A percentile compares a stretch with the other conserved stretches of the same genome.
Conservation (phyloP, 2,888 invertebrate genomes). For the Eilema depressum region DNA sequence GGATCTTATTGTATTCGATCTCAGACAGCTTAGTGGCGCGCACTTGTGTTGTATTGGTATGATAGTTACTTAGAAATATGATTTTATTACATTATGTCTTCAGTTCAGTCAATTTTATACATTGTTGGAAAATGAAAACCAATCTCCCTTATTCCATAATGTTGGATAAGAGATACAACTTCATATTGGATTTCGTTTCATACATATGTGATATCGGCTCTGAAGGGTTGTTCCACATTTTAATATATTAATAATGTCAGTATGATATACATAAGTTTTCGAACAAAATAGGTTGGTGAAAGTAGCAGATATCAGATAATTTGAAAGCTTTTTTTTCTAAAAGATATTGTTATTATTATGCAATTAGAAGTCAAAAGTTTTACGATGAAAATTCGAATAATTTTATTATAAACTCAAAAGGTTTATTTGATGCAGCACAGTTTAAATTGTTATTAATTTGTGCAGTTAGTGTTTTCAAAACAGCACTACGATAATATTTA, state of each 20-base stretch:
- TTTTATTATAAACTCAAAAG: too few species aligned
- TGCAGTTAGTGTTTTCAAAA: too few species aligned
- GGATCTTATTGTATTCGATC: not conserved
- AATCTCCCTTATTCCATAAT: not conserved
- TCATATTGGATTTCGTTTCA: not conserved
- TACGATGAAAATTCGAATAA: too few species aligned
- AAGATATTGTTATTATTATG: too few species aligned
- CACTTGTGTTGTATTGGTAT: not conserved
- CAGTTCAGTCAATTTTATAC: not conserved
- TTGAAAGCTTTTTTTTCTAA: too few species aligned
- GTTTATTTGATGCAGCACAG: too few species aligned
- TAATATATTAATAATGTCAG: not conserved
- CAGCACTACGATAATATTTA: too few species aligned
- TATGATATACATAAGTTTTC: not conserved
- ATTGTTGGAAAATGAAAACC: not conserved
- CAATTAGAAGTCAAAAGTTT: too few species aligned
- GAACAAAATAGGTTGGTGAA: not conserved
- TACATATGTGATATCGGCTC: slow-evolving; percentile 1
- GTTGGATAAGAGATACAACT: not conserved
- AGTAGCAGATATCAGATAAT: not conserved
- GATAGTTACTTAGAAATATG: not conserved
- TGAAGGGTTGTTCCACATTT: not conserved
- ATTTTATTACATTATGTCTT: slow-evolving; percentile 1
- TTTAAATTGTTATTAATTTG: too few species aligned
- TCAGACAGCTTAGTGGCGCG: not conserved